Percentiles rank a stretch among this genome's conserved stretches.
Conservation (phyloP, 2,113 vertebrate genomes). For the Malurus elegans region DNA sequence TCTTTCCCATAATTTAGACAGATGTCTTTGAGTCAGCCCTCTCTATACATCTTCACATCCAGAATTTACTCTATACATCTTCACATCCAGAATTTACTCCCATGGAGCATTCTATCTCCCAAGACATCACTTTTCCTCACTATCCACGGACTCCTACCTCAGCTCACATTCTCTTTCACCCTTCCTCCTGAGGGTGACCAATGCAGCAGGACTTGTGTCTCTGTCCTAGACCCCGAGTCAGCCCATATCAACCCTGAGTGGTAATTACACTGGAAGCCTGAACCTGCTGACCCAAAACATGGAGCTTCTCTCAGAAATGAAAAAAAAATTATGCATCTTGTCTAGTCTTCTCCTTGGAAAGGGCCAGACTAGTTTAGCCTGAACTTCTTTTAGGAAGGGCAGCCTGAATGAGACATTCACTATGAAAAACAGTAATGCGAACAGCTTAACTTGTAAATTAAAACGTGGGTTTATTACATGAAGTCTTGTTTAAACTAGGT, state of each 20-base stretch:
- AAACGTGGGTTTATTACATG: not conserved
- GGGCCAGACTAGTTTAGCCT: not conserved
- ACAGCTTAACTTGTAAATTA: not conserved
- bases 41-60: not conserved
- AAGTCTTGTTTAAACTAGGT: not conserved
- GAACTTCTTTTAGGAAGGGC: not conserved
- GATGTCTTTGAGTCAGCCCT: not conserved
- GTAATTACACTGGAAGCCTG: not conserved
- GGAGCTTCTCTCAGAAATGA: not conserved
- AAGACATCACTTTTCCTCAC: not conserved
- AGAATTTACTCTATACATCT: not conserved
- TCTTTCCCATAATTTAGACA: not conserved
- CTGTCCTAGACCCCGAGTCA: accelerated
- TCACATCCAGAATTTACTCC: not conserved
- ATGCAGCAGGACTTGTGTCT: not conserved
- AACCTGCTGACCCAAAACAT: not conserved
- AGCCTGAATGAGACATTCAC: not conserved
- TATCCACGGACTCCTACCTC: not conserved
- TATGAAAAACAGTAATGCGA: not conserved
- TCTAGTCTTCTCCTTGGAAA: not conserved
- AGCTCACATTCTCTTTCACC: not conserved
- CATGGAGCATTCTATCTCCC: not conserved
- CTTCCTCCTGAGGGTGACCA: not conserved
- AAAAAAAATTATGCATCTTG: not conserved
- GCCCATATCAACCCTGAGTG: accelerated